These are phyloP conservation scores for Cepaea nemoralis DNA, from an alignment of 1,140 invertebrate genomes.

Conservation along the genomic window DNA sequence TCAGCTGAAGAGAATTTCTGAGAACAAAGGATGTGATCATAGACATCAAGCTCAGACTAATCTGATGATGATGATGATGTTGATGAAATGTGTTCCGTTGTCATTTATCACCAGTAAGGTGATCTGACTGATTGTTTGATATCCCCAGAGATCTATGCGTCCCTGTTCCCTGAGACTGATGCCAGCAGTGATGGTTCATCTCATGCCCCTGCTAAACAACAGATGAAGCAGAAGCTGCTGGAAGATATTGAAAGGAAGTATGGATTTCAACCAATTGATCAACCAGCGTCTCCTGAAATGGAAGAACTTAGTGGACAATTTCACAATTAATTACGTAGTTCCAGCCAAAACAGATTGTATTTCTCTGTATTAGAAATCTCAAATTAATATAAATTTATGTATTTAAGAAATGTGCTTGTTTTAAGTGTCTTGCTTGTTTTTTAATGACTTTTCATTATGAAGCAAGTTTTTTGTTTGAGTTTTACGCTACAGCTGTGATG, in stretches of 20 bases:
- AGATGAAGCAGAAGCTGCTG: conserved; percentile 66
- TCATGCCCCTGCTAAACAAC: conserved; percentile 51
- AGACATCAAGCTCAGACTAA: no score
- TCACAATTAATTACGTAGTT: not conserved
- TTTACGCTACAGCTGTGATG: not conserved
- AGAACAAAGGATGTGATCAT: no score
- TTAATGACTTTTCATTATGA: not conserved
- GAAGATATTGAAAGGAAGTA: conserved; percentile 64
- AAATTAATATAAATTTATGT: not conserved
- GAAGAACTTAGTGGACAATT: conserved; percentile 34
- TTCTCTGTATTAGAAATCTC: not conserved
- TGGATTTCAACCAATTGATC: conserved; percentile 66
- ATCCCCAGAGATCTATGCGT: conserved; percentile 70
- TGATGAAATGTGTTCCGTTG: no score
- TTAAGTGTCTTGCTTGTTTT: not conserved
- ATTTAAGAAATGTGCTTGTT: not conserved
- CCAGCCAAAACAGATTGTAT: not conserved
- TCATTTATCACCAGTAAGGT: no score
- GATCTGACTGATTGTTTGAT: no score
- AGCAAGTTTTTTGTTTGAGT: not conserved
- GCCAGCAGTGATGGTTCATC: conserved; percentile 54
- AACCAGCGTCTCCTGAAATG: conserved; percentile 47
- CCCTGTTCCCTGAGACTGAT: conserved; percentile 70
- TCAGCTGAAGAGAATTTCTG: no score
- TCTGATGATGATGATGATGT: no score